Evolutionary conservation across 2,888 invertebrate species (phyloP), one percentile per base, ranked within the genome.

Genomic region (Ornithoptera priamus): DNA sequence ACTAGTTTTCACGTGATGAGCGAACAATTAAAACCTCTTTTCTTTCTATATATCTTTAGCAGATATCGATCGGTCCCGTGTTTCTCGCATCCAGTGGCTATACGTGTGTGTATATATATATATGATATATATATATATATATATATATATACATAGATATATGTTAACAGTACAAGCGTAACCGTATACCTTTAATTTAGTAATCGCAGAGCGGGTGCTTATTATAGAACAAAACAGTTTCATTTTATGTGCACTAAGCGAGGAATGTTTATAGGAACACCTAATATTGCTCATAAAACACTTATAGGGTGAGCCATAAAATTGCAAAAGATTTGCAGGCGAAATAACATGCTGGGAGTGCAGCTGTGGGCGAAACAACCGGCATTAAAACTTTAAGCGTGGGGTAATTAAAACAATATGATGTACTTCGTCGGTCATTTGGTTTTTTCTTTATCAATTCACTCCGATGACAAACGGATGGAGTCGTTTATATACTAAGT

Each of bases 201-300:
- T 60, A 39, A 53, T 53, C 53, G 53, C 53, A n/a, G n/a, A 53
- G 36, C 50, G 56, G 61, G 46, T 75, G 77, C 75, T 76, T 75
- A 77, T 76, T 79, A 76, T 75, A 74, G 75, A 75, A 77, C 73
- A 74, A 74, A 72, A 78, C 78, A 69, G 72, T 68, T 53, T 65
- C 65, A 65, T 75, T 76, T 78, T 77, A 74, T 62, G 75, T 74
- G 77, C 75, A 76, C 73, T 74, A 76, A 76, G 75, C 80, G 79
- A 81, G 80, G 76, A 80, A 78, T 87, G 87, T 88, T 87, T 88
- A 86, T 82, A 76, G 77, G 76, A 81, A 77, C 74, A 68, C 73
- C 74, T 77, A 72, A 78, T 77, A 78, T 80, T 75, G 80, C 72
- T 75, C 78, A 74, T 85, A 81, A 81, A 81, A 75, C 76, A 70